A percentile compares a stretch with the other conserved stretches of the same genome.
Conservation (phyloP, 2,113 vertebrate genomes). For the Jacana jacana region DNA sequence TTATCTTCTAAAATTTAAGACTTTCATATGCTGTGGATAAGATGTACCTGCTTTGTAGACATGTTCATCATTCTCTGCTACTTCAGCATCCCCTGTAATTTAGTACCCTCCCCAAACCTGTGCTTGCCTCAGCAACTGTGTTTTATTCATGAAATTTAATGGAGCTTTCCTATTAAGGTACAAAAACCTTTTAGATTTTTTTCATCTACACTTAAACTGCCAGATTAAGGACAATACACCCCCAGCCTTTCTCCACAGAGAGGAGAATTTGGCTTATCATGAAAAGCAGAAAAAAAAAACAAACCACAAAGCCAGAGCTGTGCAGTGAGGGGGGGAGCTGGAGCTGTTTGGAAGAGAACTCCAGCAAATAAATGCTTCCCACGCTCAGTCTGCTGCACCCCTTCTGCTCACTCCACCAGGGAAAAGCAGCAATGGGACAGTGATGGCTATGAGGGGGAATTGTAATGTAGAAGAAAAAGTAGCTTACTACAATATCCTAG, state of each 20-base stretch:
- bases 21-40: neutral
- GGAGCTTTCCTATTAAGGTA: neutral
- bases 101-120: neutral
- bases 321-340: constrained; percentile 33
- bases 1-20: neutral
- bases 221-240: constrained; percentile 19
- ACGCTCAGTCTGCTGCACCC: constrained; percentile 48
- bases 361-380: constrained; percentile 30
- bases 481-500: neutral
- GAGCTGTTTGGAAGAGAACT: constrained; percentile 26
- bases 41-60: neutral
- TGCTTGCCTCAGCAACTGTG: neutral
- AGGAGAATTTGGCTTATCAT: constrained; percentile 31
- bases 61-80: neutral
- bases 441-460: neutral
- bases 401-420: neutral
- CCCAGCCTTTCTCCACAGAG: constrained; percentile 19
- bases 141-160: neutral
- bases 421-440: neutral
- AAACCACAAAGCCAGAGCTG: neutral
- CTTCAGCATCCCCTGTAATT: neutral
- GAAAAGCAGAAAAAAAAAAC: neutral
- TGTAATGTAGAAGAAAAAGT: neutral
- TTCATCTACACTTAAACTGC: neutral
- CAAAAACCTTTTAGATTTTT: neutral